A percentile compares a stretch with the other conserved stretches of the same genome.
These are phyloP conservation scores for Mya arenaria DNA, from an alignment of 1,140 invertebrate genomes.

Conservation along the genomic window DNA sequence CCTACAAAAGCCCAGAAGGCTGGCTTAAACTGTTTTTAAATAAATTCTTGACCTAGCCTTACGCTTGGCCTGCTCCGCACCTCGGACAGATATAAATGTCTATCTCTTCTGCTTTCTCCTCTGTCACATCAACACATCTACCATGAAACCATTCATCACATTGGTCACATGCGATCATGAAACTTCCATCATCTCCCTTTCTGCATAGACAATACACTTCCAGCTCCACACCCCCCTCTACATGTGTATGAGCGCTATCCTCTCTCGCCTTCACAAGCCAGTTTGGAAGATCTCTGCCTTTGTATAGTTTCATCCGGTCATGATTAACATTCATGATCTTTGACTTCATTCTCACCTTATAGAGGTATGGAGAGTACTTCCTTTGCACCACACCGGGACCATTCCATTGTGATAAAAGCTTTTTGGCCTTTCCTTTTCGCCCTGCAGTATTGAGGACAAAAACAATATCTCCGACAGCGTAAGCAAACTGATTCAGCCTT, in stretches of 20 bases:
- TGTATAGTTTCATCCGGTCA: conserved; percentile 8
- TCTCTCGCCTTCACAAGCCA: not conserved
- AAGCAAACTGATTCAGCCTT: not conserved
- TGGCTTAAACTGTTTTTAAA: too few relatives aligned
- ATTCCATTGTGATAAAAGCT: not conserved
- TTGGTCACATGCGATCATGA: not conserved
- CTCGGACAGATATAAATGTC: not conserved
- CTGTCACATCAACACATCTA: not conserved
- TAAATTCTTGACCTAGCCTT: too few relatives aligned
- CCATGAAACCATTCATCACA: conserved; percentile 19
- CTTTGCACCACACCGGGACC: not conserved
- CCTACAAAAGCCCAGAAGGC: too few relatives aligned
- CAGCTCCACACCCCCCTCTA: not conserved
- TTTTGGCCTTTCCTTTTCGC: not conserved
- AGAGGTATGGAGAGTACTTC: not conserved
- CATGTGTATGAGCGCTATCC: not conserved
- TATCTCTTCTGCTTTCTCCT: not conserved
- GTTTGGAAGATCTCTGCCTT: not conserved
- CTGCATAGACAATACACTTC: not conserved
- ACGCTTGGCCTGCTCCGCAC: not conserved
- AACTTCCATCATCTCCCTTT: not conserved
- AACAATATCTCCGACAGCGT: not conserved
- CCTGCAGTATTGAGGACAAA: not conserved
- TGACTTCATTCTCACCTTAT: not conserved
- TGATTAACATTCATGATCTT: not conserved